Percentiles rank a stretch among this genome's conserved stretches.
Evolutionary conservation across 1,140 invertebrate genomes (phyloP).

Genomic region (Nephila pilipes): DNA sequence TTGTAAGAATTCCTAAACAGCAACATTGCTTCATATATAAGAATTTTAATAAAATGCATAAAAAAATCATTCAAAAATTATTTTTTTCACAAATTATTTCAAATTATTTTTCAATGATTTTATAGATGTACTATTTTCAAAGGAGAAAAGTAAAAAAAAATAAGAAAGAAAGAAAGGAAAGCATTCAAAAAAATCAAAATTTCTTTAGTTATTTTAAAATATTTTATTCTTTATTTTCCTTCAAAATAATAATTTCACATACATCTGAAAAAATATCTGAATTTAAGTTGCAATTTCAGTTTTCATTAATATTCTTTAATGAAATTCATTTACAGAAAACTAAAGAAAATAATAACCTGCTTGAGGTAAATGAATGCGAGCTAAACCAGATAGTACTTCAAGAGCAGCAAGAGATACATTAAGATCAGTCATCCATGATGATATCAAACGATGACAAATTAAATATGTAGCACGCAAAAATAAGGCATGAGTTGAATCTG

Average conservation of each 20-base stretch:
- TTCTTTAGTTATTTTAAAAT: no score
- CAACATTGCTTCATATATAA: not conserved
- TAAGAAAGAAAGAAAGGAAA: no score
- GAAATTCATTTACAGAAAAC: not conserved
- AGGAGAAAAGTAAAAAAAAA: no score
- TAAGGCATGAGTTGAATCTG: constrained; percentile 91
- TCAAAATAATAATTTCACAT: not conserved
- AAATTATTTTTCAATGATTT: no score
- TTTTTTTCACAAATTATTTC: no score
- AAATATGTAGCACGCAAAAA: constrained; percentile 95
- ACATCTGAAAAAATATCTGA: not conserved
- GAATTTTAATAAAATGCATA: not conserved
- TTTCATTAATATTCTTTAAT: no score
- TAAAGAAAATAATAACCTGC: constrained; percentile 63
- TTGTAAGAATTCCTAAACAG: no score
- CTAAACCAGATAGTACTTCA: constrained; percentile 93
- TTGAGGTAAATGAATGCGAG: constrained; percentile 89
- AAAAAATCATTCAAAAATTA: not conserved
- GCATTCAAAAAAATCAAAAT: no score
- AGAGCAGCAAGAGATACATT: constrained; percentile 96
- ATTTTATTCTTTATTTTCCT: no score
- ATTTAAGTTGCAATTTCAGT: no score
- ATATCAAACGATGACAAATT: constrained; percentile 95
- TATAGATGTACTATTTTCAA: no score
- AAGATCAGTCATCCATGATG: constrained; percentile 97